These are phyloP conservation scores for Hypolimnas misippus DNA, from an alignment of 2,888 invertebrate species.

Conservation along the genomic window DNA sequence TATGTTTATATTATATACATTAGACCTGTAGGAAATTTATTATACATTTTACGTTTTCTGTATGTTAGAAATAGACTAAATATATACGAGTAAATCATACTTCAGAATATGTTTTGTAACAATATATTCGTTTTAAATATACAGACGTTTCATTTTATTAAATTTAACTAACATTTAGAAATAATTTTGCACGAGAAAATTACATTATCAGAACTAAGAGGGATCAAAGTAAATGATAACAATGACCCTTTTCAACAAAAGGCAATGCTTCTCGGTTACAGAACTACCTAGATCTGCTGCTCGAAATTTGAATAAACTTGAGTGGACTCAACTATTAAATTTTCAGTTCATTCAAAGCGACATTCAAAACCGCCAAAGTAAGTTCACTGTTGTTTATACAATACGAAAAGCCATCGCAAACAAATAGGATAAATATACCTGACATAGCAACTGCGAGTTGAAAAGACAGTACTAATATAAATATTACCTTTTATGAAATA, in stretches of 20 bases:
- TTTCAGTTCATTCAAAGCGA: background rate
- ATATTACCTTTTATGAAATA: no score
- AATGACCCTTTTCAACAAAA: constrained; percentile 35
- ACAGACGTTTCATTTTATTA: constrained; percentile 5
- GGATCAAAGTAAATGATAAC: constrained; percentile 35
- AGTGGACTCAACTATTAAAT: background rate
- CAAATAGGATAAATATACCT: no score
- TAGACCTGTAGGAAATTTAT: no score
- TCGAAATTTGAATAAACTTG: constrained; percentile 17
- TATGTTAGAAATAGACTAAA: background rate
- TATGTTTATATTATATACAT: no score
- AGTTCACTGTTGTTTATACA: background rate
- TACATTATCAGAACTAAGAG: constrained; percentile 26
- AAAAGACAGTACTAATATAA: no score
- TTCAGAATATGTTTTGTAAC: background rate
- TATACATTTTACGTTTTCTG: background rate
- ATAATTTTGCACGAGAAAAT: constrained; percentile 20
- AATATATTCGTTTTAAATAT: background rate
- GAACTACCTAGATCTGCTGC: constrained; percentile 18
- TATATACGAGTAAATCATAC: background rate
- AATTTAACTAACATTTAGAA: constrained; percentile 6
- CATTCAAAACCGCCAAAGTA: background rate
- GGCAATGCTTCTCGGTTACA: constrained; percentile 37
- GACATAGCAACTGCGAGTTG: no score
- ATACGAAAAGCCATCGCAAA: background rate